Evolutionary conservation across 2,888 invertebrate species (phyloP).

Genomic region (Griposia aprilina): DNA sequence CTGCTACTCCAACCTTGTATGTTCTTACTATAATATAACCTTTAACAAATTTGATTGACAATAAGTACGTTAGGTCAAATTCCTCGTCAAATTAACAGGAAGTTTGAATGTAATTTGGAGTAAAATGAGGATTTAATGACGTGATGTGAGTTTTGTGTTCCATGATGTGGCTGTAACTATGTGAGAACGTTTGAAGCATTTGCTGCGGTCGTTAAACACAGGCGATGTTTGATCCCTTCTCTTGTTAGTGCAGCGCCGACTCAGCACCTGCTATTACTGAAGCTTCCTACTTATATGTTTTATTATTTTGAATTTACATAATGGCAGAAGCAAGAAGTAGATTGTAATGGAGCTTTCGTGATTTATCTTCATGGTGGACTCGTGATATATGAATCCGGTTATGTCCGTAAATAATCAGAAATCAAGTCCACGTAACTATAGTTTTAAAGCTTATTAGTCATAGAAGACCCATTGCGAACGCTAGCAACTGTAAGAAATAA

Average conservation of each 20-base stretch:
- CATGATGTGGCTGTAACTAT: constrained; percentile 38
- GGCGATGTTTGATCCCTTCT: constrained; percentile 47
- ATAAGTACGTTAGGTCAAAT: not conserved
- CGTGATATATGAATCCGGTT: not conserved
- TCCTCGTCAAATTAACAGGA: constrained; percentile 1
- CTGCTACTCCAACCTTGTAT: not conserved
- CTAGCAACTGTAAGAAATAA: too few species aligned
- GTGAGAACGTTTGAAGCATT: constrained; percentile 49
- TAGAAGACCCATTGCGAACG: not conserved
- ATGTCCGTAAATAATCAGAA: not conserved
- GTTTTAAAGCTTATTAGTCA: not conserved
- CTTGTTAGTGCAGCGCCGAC: constrained; percentile 31
- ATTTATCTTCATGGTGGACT: not conserved
- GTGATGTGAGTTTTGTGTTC: constrained; percentile 25
- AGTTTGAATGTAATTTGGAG: constrained; percentile 16
- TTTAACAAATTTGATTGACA: not conserved
- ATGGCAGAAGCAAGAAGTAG: not conserved
- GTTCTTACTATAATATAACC: too few species aligned
- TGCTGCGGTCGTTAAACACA: constrained; percentile 45
- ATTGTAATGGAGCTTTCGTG: not conserved
- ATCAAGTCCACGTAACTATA: not conserved
- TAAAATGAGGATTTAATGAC: constrained; percentile 21
- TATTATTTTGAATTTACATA: not conserved
- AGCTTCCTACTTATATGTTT: not conserved
- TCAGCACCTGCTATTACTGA: constrained; percentile 26